Evolutionary conservation across 2,797 vertebrate species (phyloP), one percentile per base, ranked within the genome.

Genomic region (Channallabes apus): DNA sequence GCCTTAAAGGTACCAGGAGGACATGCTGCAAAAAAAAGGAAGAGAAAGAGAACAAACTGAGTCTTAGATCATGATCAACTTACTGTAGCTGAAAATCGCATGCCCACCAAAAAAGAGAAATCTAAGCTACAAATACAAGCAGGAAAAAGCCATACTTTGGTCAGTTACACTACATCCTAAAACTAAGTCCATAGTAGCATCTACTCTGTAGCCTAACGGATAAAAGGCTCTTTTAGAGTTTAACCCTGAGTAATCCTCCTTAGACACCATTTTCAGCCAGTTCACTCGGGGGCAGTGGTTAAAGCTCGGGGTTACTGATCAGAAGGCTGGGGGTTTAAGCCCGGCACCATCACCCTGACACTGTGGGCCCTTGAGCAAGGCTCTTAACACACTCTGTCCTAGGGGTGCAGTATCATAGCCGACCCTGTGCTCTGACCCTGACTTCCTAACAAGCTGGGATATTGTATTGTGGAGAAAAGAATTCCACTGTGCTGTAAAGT

Each of bases 1-100:
- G 98, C 97, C 91, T 99, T 99, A 94, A 99, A 99, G 0, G 96
- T 99, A 83, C 97, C 98, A 0, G 95, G 96, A 2, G 97, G 97
- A 87, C 98, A 99, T 41, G 97, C 98, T 99, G 94, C 1, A 90
- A 90, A 85, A 92, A 7, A 91, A 86, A 91, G 65, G 91, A 58
- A 91, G 72, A 83, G 67, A 72, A 86, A 51, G 18, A 79, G 78
- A 62, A 8, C 56, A 20, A 82, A n/a, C 29, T 46, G 24, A 61
- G 75, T 12, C 4, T 32, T 15, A 51, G 58, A 56, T 72, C 32
- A 41, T 64, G 1, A 73, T 17, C 27, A 73, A 38, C 14, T n/a
- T n/a, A n/a, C n/a, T n/a, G 32, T 9, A 72, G 4, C 24, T 27
- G n/a, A 61, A 61, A 24, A 20, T 35, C 22, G 4, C 12, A 65